phyloP scores from a whole-genome alignment of 53 echinoderm and acorn worm species.

The Apostichopus leukothele region DNA sequence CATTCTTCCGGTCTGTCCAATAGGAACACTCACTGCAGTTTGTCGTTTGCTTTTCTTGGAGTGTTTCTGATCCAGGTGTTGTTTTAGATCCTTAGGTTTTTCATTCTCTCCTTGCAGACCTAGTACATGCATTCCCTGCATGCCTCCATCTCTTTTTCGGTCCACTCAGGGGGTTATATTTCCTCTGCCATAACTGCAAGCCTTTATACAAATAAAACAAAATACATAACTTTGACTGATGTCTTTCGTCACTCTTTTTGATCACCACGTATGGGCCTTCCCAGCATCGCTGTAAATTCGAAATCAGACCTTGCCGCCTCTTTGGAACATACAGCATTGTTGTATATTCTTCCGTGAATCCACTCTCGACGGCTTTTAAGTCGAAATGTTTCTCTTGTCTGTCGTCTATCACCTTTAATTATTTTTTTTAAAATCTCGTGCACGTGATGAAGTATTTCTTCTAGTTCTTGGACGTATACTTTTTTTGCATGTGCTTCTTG shows the following conservation, averaged over 20 bases:
- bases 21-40: not conserved
- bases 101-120: too few species aligned
- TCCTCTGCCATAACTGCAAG: not conserved
- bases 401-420: not conserved
- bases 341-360: not conserved
- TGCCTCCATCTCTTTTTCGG: too few species aligned
- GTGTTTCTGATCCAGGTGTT: not conserved
- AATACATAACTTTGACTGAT: not conserved
- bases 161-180: too few species aligned
- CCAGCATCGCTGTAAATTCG: constrained; percentile 35
- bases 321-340: constrained; percentile 22
- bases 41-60: not conserved
- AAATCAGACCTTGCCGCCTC: not conserved
- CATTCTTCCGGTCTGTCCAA: not conserved
- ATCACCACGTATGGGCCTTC: constrained; percentile 41
- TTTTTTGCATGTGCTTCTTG: not conserved
- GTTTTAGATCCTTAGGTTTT: not conserved
- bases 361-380: not conserved
- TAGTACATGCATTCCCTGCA: too few species aligned
- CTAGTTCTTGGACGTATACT: too few species aligned
- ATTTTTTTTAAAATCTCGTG: not conserved
- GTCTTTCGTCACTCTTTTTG: too few species aligned
- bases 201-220: not conserved
- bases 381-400: not conserved
- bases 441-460: too few species aligned